Evolutionary conservation across 2,888 invertebrate genomes (phyloP).

Genomic region (Listrodromus nycthemerus): DNA sequence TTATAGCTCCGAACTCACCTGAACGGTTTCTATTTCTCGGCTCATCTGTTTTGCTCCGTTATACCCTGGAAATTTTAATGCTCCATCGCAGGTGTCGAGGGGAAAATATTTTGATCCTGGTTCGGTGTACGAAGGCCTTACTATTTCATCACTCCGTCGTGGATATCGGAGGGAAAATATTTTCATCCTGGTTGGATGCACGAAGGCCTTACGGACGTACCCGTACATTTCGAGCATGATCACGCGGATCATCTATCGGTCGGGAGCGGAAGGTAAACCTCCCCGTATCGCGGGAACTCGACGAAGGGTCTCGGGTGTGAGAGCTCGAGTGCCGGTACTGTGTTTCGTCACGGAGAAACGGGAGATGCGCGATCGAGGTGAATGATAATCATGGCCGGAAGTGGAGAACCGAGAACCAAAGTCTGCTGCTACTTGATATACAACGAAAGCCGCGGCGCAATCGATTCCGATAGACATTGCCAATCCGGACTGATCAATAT

Average conservation of each 20-base stretch:
- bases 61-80: no score
- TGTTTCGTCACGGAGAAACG: not conserved
- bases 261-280: slow-evolving; percentile 4
- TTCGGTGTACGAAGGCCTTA: no score
- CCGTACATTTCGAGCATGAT: not conserved
- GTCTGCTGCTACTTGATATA: not conserved
- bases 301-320: slow-evolving; percentile 8
- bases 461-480: slow-evolving; percentile 52
- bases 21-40: no score
- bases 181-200: no score
- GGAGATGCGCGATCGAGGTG: slow-evolving; percentile 22
- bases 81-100: no score
- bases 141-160: no score
- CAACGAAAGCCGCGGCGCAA: slow-evolving; percentile 10
- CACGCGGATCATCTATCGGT: no score
- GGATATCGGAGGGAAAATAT: no score
- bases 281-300: slow-evolving; percentile 14
- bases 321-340: not conserved
- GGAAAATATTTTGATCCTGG: no score
- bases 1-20: no score
- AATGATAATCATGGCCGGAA: slow-evolving; percentile 25
- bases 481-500: slow-evolving; percentile 47
- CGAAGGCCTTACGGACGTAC: not conserved
- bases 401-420: slow-evolving; percentile 19
- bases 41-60: no score